Percentiles rank a stretch among this genome's conserved stretches.
Conservation (phyloP, 2,113 vertebrate species). For the Pseudopodoces humilis region DNA sequence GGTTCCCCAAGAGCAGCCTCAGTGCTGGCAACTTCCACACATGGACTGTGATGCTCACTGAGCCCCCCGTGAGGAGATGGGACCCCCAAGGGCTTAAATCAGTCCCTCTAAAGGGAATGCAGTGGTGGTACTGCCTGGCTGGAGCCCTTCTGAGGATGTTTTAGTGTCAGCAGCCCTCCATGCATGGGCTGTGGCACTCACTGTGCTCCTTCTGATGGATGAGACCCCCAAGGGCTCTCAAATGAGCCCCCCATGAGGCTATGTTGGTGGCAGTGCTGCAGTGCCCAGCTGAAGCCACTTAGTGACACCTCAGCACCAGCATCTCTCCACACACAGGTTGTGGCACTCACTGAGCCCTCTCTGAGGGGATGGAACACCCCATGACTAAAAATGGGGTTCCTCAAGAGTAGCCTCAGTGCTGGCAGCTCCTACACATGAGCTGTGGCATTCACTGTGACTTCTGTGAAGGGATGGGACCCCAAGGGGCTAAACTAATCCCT, state of each 20-base stretch:
- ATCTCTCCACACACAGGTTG: not conserved
- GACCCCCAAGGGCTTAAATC: not conserved
- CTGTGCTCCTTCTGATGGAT: not conserved
- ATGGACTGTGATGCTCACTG: not conserved
- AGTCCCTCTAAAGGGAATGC: not conserved
- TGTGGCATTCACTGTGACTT: not conserved
- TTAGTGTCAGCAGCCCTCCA: not conserved
- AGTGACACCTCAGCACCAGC: not conserved
- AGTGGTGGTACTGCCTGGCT: not conserved
- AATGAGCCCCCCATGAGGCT: not conserved
- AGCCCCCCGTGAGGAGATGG: not conserved
- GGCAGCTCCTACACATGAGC: not conserved
- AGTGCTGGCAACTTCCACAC: not conserved
- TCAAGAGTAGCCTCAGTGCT: not conserved
- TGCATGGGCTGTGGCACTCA: accelerated
- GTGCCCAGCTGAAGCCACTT: not conserved
- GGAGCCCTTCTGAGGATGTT: not conserved
- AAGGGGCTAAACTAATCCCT: not conserved
- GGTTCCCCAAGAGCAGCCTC: not conserved
- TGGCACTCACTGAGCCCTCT: not conserved
- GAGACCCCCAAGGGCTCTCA: not conserved
- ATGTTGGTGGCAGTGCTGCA: not conserved
- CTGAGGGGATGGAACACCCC: not conserved
- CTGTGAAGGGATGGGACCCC: not conserved
- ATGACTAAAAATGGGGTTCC: not conserved